Percentiles rank a stretch among this genome's conserved stretches.
These are phyloP conservation scores for Podarcis muralis DNA, from an alignment of 2,113 vertebrate species.

Conservation along the genomic window DNA sequence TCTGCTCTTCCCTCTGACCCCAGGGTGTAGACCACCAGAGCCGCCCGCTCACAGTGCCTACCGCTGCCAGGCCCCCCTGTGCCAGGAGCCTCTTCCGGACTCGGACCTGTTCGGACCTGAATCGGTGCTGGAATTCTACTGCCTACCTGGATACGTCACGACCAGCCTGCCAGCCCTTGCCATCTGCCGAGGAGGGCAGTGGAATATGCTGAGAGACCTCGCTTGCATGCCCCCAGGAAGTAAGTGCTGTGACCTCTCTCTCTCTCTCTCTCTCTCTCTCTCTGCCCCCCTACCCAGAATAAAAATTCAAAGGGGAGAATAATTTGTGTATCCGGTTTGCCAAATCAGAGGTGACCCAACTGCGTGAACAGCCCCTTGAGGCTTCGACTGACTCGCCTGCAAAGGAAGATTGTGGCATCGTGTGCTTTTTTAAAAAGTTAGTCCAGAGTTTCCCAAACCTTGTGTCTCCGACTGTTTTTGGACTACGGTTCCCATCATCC, in stretches of 20 bases:
- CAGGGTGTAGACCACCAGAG: constrained; percentile 73
- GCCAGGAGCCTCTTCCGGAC: not conserved
- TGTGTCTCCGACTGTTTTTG: too few relatives aligned
- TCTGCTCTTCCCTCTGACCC: not conserved
- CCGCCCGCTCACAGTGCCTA: constrained; percentile 74
- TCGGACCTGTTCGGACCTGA: not conserved
- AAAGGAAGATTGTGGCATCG: too few relatives aligned
- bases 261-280: not conserved
- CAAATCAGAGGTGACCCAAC: too few relatives aligned
- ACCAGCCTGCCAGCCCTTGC: constrained; percentile 23
- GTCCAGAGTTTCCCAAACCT: too few relatives aligned
- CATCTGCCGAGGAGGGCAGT: constrained; percentile 65
- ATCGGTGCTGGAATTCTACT: constrained; percentile 70
- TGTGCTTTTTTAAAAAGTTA: too few relatives aligned
- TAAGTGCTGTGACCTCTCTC: not conserved
- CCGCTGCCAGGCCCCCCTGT: constrained; percentile 68
- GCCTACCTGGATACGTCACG: constrained; percentile 70
- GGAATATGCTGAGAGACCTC: constrained; percentile 41
- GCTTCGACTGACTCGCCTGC: too few relatives aligned
- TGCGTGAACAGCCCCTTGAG: too few relatives aligned
- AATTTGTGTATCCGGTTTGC: too few relatives aligned
- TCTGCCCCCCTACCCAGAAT: too few relatives aligned
- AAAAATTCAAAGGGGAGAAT: too few relatives aligned
- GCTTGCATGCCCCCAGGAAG: constrained; percentile 56
- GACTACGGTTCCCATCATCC: too few relatives aligned